phyloP scores from a whole-genome alignment of 2,113 vertebrate genomes.

The Gymnorhina tibicen region DNA sequence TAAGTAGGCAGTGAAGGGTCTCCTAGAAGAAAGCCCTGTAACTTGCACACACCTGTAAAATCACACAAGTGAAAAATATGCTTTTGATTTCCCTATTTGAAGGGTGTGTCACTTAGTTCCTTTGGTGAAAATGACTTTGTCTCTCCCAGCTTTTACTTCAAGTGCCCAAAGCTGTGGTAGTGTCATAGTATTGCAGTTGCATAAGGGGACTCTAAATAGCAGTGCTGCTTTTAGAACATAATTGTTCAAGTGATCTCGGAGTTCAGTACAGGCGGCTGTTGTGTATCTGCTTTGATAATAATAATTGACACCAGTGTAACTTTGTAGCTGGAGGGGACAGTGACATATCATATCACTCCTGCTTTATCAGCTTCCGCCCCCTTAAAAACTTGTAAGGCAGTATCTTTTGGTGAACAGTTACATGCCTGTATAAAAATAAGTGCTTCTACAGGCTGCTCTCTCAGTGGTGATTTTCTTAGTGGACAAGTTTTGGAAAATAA shows the following conservation, averaged over 20 bases:
- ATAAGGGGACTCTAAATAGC: constrained; percentile 22
- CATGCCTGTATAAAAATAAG: not conserved
- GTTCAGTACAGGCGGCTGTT: not conserved
- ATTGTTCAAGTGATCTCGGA: constrained; percentile 8
- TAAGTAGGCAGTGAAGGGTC: not conserved
- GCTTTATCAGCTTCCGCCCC: not conserved
- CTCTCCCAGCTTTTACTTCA: not conserved
- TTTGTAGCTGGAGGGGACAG: not conserved
- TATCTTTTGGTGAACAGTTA: not conserved
- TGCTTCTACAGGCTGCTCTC: not conserved
- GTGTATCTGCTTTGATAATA: constrained; percentile 22
- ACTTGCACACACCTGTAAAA: not conserved
- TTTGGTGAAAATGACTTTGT: not conserved
- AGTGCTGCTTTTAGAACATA: constrained; percentile 40
- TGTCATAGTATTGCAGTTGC: not conserved
- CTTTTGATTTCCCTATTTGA: not conserved
- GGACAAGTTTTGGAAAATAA: not conserved
- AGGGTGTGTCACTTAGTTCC: not conserved
- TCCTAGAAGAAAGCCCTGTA: not conserved
- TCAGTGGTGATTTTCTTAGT: not conserved
- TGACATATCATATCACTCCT: not conserved
- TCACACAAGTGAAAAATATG: not conserved
- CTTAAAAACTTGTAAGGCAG: not conserved
- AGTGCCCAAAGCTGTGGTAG: not conserved
- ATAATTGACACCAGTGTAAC: not conserved